Evolutionary conservation across 2,888 invertebrate species (phyloP).

Genomic region (Callyntrura sp.): DNA sequence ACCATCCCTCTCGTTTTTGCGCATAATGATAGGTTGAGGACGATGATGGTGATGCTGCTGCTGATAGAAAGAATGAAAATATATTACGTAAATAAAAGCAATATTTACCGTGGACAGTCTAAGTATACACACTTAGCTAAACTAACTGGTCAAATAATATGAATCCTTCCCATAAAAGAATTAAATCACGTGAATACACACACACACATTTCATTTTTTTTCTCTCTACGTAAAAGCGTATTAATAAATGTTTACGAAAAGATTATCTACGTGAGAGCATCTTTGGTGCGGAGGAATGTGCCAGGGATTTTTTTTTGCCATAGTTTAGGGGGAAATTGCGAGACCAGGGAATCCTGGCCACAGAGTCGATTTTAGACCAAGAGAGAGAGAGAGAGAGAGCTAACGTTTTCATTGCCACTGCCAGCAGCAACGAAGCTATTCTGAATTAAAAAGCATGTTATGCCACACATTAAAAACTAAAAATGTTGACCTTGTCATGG

Average conservation of each 20-base stretch:
- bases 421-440: neutral
- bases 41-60: neutral
- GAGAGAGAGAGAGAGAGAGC: too few species aligned
- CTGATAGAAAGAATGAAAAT: neutral
- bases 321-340: too few species aligned
- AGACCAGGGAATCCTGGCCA: too few species aligned
- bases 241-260: neutral
- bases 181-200: constrained; percentile 2
- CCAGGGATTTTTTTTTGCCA: too few species aligned
- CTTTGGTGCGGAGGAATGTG: neutral
- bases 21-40: too few species aligned
- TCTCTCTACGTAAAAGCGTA: neutral
- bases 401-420: neutral
- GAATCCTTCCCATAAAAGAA: constrained; percentile 27
- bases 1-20: neutral
- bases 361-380: neutral
- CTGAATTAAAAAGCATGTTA: neutral
- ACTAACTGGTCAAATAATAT: neutral
- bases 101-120: too few species aligned
- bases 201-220: neutral
- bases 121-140: neutral
- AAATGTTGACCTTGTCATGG: constrained; percentile 67
- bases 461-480: neutral
- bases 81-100: neutral
- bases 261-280: too few species aligned